Base-by-base conservation (phyloP, 2,113 vertebrate genomes). In the Spilogale gracilis region DNA sequence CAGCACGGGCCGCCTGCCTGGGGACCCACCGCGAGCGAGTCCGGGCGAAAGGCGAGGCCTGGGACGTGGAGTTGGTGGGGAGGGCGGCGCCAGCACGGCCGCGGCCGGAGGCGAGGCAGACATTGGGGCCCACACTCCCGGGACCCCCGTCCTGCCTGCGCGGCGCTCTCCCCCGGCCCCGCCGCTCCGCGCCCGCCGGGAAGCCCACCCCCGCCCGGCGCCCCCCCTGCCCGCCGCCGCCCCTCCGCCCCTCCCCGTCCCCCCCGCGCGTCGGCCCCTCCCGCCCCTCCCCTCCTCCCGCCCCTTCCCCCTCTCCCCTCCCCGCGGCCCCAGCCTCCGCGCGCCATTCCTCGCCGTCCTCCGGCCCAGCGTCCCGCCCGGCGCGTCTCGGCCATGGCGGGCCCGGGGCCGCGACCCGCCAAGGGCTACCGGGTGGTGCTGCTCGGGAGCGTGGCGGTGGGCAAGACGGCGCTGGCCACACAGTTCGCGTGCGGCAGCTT, bases 391-490 rank as follows among this genome's bases (percentile, higher is more conserved):
- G 86, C 89, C 90, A 97, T 96, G 95, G 97, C 84, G 4, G 50
- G 63, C 71, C 56, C n/a, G 71, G 93, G 14, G 76, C 71, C 16
- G 79, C 93, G 91, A 2, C 97, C 96, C 7, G 89, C 91, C 91
- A 96, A 95, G 84, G 91, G 92, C 94, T 97, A 94, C 91, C 94
- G 94, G 54, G 96, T 95, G 91, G 97, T 97, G 91, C 88, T 97
- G 65, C 94, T 96, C 4, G 94, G 97, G 32, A 88, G 97, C 95
- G 92, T 61, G 94, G 84, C 91, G 0, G 96, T 94, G 95, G 96
- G 97, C 91, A 96, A 96, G 95, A 95, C 96, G 54, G 88, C 95
- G 74, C 96, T 94, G 94, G 96, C 92, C 97, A 95, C 97, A 80
- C 95, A 93, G 95, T 95, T 96, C 92, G 84, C 92, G 48, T 91